phyloP scores from a whole-genome alignment of 2,888 invertebrate genomes.

The Drosophila heteroneura region DNA sequence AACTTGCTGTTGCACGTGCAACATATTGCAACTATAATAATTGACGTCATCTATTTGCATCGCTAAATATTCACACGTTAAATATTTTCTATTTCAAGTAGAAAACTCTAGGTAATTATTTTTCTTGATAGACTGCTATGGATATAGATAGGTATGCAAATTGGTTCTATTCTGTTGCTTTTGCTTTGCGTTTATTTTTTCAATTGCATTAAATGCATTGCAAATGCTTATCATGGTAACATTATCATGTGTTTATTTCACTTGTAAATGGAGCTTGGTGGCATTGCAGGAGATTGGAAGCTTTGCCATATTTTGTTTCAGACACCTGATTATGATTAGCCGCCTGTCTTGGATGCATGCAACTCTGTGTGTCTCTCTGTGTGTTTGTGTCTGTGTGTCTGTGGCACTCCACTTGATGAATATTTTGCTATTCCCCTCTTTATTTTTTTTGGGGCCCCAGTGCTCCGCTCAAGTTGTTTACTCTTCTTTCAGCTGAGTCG shows the following conservation, averaged over 20 bases:
- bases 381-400: neutral
- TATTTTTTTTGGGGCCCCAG: neutral
- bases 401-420: neutral
- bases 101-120: neutral
- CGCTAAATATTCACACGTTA: neutral
- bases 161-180: neutral
- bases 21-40: neutral
- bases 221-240: neutral
- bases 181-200: neutral
- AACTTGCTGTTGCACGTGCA: neutral
- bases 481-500: conserved; percentile 45
- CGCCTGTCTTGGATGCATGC: neutral
- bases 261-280: neutral
- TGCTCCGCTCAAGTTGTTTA: conserved; percentile 2
- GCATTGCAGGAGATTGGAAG: neutral
- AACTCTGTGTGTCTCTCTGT: neutral
- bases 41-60: neutral
- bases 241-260: neutral
- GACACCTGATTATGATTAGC: conserved; percentile 6
- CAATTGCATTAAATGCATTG: neutral
- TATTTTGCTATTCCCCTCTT: neutral
- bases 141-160: neutral
- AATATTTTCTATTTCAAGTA: neutral
- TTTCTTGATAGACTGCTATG: neutral
- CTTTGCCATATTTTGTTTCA: neutral